Evolutionary conservation across 2,113 vertebrate species (phyloP), one percentile per base, ranked within the genome.

Genomic region (Thunnus thynnus): DNA sequence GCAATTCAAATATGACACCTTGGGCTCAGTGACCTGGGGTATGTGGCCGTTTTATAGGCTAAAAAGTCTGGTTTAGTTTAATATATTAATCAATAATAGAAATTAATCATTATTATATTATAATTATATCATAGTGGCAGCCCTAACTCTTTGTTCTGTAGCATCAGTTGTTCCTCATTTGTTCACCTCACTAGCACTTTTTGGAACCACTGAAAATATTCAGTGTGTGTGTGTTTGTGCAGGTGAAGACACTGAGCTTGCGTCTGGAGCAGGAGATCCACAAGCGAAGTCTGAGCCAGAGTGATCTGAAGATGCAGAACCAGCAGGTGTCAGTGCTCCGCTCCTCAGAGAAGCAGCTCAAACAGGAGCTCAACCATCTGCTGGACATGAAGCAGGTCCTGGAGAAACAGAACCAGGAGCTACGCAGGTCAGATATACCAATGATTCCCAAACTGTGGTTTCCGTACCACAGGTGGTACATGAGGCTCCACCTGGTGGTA

Each of bases 351-450:
- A 99, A 99, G 71, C 97, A 98, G 87, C 93, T 99, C 81, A 98
- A 98, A 73, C 98, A 99, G 89, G 98, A 99, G 86, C 94, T 98
- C 83, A 99, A 98, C 90, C 97, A 98, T 85, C 95, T 98, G 88
- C 90, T 96, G 89, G 97, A 98, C 90, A 93, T 98, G 84, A 99
- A 97, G 95, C 93, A 96, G 80, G 97, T 91, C 78, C 93, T 98
- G 92, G 98, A 99, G 85, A 99, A 97, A 72, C 97, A 98, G 88
- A 98, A 97, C 86, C 94, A 95, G 25, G 97, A 99, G 80, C 95
- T 97, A 32, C 96, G 96, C 85, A 98, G 96, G 98, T 99, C 94
- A 75, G 44, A 55, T 46, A 52, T 20, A 56, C 60, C 27, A 30
- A 30, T 30, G 27, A 3, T 30, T 30, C 27, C 27, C 27, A 30